A percentile compares a stretch with the other conserved stretches of the same genome.
Evolutionary conservation across 2,888 invertebrate genomes (phyloP).

Genomic region (Protodeltote pygarga): DNA sequence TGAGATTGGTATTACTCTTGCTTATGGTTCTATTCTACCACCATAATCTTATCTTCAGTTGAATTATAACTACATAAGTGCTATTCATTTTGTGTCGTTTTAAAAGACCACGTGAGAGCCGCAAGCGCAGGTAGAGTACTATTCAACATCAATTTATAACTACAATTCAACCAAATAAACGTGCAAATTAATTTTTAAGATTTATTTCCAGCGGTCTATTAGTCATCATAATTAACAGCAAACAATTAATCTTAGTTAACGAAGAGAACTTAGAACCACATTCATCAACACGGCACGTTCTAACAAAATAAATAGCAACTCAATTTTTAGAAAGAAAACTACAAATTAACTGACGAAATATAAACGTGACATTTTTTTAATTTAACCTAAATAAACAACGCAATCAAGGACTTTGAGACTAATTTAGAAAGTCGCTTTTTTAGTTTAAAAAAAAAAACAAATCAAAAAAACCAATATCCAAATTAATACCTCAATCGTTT

Average conservation of each 20-base stretch:
- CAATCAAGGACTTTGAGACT: constrained; percentile 3
- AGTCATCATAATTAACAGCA: constrained; percentile 31
- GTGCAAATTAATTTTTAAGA: too few relatives aligned
- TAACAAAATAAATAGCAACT: constrained; percentile 19
- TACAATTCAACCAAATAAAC: too few relatives aligned
- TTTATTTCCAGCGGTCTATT: constrained; percentile 18
- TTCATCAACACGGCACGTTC: constrained; percentile 21
- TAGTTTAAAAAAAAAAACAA: not conserved
- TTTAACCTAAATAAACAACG: constrained; percentile 7
- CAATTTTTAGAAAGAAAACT: constrained; percentile 14
- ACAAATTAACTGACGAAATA: constrained; percentile 14
- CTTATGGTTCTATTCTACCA: too few relatives aligned
- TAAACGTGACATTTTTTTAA: not conserved
- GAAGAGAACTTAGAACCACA: constrained; percentile 25
- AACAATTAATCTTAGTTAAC: constrained; percentile 36
- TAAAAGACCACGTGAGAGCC: too few relatives aligned
- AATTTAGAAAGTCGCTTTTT: not conserved
- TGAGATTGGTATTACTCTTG: too few relatives aligned
- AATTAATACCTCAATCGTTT: too few relatives aligned
- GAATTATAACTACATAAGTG: too few relatives aligned
- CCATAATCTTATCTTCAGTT: too few relatives aligned
- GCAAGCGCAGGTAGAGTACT: too few relatives aligned
- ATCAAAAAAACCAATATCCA: constrained; percentile 1
- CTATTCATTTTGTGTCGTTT: too few relatives aligned
- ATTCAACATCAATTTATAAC: too few relatives aligned